Percentiles rank a stretch among this genome's conserved stretches.
These are phyloP conservation scores for Drosophila arizonae DNA, from an alignment of 1,140 invertebrate species.

Conservation along the genomic window DNA sequence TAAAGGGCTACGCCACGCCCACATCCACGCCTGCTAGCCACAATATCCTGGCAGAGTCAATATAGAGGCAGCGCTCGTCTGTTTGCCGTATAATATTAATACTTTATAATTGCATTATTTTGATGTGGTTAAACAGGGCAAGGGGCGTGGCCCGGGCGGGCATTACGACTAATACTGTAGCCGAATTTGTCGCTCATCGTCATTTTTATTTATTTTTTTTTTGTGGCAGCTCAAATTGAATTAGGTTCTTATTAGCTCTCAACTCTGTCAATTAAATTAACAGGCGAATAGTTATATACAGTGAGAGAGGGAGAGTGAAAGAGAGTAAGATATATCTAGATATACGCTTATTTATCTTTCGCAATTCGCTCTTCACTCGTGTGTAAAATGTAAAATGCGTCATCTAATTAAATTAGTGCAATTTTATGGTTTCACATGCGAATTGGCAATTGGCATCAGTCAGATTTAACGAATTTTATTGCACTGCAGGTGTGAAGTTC, in stretches of 20 bases:
- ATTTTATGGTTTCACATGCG: not conserved
- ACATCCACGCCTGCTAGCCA: conserved; percentile 20
- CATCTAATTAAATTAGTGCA: conserved; percentile 36
- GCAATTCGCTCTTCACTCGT: conserved; percentile 2
- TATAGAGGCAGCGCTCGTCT: conserved; percentile 27
- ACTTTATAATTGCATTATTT: conserved; percentile 75
- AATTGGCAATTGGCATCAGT: too few species aligned
- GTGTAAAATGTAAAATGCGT: conserved; percentile 15
- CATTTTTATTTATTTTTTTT: conserved; percentile 25
- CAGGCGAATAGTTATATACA: not conserved
- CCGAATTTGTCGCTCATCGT: conserved; percentile 20
- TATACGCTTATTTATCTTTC: not conserved
- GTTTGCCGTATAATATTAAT: conserved; percentile 71
- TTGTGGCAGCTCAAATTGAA: conserved; percentile 57
- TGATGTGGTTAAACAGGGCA: conserved; percentile 3
- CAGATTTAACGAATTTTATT: too few species aligned
- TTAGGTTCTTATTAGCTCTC: conserved; percentile 70
- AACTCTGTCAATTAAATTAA: conserved; percentile 25
- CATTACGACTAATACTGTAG: not conserved
- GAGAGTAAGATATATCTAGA: too few species aligned
- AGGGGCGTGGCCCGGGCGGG: not conserved
- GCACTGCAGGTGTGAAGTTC: too few species aligned
- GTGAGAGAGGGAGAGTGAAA: too few species aligned
- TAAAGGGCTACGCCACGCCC: conserved; percentile 4
- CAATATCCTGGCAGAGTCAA: conserved; percentile 61